Conservation (phyloP, 1,140 invertebrate genomes). For the Aricia agestis region DNA sequence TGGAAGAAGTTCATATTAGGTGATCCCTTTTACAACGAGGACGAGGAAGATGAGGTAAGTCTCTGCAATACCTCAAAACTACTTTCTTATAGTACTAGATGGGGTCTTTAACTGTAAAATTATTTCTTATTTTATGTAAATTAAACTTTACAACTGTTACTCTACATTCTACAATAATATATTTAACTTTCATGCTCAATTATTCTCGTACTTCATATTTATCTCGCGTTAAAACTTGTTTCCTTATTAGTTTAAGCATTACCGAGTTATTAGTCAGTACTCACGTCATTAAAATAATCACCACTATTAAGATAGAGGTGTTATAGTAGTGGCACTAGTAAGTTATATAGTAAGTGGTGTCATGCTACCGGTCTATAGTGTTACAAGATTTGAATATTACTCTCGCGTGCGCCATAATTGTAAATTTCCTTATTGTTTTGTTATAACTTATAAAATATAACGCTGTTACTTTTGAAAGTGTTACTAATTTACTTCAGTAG, state of each 20-base stretch:
- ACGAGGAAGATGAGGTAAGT: slow-evolving; percentile 74
- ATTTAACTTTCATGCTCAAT: background rate
- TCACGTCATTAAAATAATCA: slow-evolving; percentile 8
- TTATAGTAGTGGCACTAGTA: background rate
- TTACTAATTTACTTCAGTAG: background rate
- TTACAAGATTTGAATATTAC: background rate
- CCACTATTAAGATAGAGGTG: background rate
- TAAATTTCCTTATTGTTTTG: background rate
- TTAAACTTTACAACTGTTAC: too few species aligned
- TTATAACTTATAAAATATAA: background rate
- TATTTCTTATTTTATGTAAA: too few species aligned
- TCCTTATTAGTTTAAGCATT: background rate
- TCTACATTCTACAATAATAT: too few species aligned
- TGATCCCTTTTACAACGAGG: slow-evolving; percentile 68
- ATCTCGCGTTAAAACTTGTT: background rate
- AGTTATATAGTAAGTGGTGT: too few species aligned
- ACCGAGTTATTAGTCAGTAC: background rate
- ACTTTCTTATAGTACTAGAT: too few species aligned
- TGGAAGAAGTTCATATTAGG: slow-evolving; percentile 68
- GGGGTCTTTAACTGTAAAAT: too few species aligned
- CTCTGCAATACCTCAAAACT: background rate
- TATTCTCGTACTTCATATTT: background rate
- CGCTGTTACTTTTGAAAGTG: background rate
- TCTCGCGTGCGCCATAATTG: background rate
- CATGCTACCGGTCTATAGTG: background rate